Conservation (phyloP, 2,888 invertebrate genomes). For the Eilema caniola region DNA sequence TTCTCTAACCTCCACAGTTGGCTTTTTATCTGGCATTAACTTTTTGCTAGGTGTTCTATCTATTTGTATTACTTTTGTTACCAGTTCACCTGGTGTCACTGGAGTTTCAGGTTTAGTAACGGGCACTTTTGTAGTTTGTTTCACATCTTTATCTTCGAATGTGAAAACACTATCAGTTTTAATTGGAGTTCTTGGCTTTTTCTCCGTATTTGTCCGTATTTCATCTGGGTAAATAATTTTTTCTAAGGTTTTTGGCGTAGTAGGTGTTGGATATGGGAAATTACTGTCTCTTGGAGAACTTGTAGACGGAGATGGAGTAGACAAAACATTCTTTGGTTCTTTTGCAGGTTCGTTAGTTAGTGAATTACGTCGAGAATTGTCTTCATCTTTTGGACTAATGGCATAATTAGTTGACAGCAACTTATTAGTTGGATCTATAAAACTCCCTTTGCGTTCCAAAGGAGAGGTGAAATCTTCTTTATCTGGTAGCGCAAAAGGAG, state of each 20-base stretch:
- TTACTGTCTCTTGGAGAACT: constrained; percentile 73
- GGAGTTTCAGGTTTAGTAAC: constrained; percentile 62
- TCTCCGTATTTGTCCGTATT: constrained; percentile 58
- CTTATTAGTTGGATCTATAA: constrained; percentile 82
- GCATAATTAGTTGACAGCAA: constrained; percentile 78
- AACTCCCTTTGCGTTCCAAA: constrained; percentile 81
- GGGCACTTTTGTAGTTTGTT: constrained; percentile 52
- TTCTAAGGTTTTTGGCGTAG: constrained; percentile 75
- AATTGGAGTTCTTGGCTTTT: constrained; percentile 61
- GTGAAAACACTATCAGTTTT: constrained; percentile 70
- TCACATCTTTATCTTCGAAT: constrained; percentile 72
- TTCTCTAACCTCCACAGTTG: constrained; percentile 77
- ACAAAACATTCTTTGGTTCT: constrained; percentile 62
- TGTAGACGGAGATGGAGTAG: constrained; percentile 66
- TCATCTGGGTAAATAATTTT: constrained; percentile 74
- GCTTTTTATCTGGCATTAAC: constrained; percentile 71
- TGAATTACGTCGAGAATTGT: constrained; percentile 68
- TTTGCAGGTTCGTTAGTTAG: constrained; percentile 68
- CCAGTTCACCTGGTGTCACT: constrained; percentile 68
- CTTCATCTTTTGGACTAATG: constrained; percentile 78
- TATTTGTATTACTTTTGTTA: constrained; percentile 81
- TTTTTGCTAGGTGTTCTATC: constrained; percentile 82
- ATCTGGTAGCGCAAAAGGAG: constrained; percentile 81
- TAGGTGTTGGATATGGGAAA: constrained; percentile 67
- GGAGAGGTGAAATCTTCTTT: constrained; percentile 68